Evolutionary conservation across 2,888 invertebrate species (phyloP).

Genomic region (Eupeodes latifasciatus): DNA sequence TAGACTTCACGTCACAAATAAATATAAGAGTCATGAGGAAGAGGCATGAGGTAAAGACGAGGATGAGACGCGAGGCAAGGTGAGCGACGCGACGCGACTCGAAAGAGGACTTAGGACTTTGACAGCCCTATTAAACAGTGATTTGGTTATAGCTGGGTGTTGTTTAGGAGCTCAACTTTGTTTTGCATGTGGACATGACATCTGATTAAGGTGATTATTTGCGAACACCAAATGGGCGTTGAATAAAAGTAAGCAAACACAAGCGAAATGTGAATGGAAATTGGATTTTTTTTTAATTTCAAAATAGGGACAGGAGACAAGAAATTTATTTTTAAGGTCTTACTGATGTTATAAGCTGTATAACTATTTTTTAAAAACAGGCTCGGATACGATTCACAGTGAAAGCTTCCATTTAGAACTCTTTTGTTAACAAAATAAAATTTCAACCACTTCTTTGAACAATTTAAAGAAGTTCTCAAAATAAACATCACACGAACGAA

Average conservation of each 20-base stretch:
- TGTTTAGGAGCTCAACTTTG: conserved; percentile 31
- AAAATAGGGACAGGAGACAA: conserved; percentile 12
- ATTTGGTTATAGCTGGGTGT: conserved; percentile 54
- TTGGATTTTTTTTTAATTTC: background rate
- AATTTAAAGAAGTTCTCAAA: too few species aligned
- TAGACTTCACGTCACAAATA: conserved; percentile 28
- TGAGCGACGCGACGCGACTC: too few species aligned
- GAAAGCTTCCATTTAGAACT: too few species aligned
- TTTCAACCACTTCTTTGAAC: too few species aligned
- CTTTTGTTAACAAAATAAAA: too few species aligned
- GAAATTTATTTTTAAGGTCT: background rate
- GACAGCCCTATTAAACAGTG: conserved; percentile 70
- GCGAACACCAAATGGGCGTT: conserved; percentile 73
- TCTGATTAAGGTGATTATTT: conserved; percentile 72
- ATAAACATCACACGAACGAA: too few species aligned
- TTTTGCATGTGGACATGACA: conserved; percentile 73
- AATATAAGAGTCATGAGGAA: background rate
- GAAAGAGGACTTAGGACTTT: conserved; percentile 32
- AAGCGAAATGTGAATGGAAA: conserved; percentile 47
- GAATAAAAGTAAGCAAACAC: conserved; percentile 29
- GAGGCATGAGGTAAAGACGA: background rate
- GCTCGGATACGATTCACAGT: too few species aligned
- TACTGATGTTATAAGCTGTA: background rate
- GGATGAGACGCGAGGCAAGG: too few species aligned
- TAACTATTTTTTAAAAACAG: too few species aligned